Evolutionary conservation across 2,113 vertebrate species (phyloP).

Genomic region (Heteronetta atricapilla): DNA sequence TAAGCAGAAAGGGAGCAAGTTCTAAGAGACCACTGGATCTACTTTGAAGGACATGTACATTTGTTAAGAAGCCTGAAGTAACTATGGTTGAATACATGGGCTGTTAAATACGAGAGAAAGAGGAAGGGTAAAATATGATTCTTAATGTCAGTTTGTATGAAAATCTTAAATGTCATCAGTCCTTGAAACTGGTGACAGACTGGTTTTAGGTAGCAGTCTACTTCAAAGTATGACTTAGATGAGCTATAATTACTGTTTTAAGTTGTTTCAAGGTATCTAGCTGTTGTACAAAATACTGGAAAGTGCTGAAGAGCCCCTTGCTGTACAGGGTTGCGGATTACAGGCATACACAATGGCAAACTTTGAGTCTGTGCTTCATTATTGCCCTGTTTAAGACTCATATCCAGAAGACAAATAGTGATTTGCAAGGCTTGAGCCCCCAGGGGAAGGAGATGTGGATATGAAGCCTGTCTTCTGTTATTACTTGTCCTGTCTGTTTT

Average conservation of each 20-base stretch:
- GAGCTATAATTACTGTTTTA: not conserved
- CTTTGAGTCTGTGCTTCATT: rapidly evolving
- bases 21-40: not conserved
- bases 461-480: not conserved
- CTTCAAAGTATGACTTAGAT: not conserved
- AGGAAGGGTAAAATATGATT: not conserved
- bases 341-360: rapidly evolving
- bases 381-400: not conserved
- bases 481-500: not conserved
- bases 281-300: not conserved
- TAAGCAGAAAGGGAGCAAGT: not conserved
- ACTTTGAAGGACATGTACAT: not conserved
- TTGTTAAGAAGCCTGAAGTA: not conserved
- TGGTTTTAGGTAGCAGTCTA: not conserved
- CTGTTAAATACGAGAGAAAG: not conserved
- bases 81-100: not conserved
- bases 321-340: not conserved
- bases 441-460: not conserved
- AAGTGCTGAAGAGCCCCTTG: not conserved
- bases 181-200: not conserved
- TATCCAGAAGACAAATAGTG: not conserved
- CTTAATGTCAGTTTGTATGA: not conserved
- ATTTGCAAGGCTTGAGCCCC: not conserved
- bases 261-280: not conserved
- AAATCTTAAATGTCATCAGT: not conserved